Evolutionary conservation across 2,113 vertebrate species (phyloP), one percentile per base, ranked within the genome.

Genomic region (Microcebus griseorufus): DNA sequence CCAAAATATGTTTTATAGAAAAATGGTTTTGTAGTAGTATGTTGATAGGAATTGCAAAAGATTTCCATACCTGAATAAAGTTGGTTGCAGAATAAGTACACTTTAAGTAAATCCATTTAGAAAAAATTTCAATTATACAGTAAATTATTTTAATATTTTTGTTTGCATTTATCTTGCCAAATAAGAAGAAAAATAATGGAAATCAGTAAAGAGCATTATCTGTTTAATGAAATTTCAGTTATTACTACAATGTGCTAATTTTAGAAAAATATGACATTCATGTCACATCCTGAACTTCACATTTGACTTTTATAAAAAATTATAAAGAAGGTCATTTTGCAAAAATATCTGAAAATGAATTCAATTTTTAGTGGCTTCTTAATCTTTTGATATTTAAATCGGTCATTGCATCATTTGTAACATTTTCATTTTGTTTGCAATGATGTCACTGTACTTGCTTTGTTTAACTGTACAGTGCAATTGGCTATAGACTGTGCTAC

Each of bases 111-210:
- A 65, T 90, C 34, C 12, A n/a, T 42, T 93, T 93, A 91, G 29
- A 75, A 90, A 37, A 73, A n/a, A 90, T 84, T 79, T 84, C 27
- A 93, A 85, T 48, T 75, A 9, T 9, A 27, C 16, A 81, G 10
- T 27, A 93, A 90, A 86, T 69, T 81, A 65, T 69, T 96, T 79
- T 90, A 87, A 58, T 60, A 58, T 93, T 86, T 87, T 78, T 25
- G 42, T 93, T 73, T 72, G 20, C 1, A 92, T 58, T 73, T 94
- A 45, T 90, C 42, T 62, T 45, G 55, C 0, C 85, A 93, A 96
- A 75, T 72, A 83, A 55, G 79, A 78, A 39, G 37, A 72, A 87
- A 91, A 64, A 79, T 37, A 72, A 45, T 32, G 53, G 1, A 93
- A 80, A 58, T 65, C 32, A n/a, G 6, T 69, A 65, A 94, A 76